Evolutionary conservation across 2,113 vertebrate genomes (phyloP).

Genomic region (Orthonyx spaldingii): DNA sequence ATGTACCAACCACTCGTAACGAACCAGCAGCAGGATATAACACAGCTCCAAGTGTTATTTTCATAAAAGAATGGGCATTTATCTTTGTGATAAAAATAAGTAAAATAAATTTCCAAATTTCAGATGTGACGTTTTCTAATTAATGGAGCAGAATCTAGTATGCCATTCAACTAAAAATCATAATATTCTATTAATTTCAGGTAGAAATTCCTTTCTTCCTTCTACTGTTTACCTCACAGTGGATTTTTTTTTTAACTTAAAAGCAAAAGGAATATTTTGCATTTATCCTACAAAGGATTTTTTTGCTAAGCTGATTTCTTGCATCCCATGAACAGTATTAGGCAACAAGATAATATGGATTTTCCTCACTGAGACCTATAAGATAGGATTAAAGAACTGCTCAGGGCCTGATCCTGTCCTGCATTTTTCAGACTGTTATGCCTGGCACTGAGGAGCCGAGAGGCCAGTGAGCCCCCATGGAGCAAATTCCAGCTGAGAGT

Average conservation of each 20-base stretch:
- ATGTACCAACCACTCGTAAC: accelerated
- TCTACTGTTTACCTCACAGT: not conserved
- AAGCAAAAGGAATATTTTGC: not conserved
- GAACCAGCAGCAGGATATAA: not conserved
- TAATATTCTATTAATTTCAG: not conserved
- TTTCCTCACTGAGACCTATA: not conserved
- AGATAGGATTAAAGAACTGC: conserved; percentile 21
- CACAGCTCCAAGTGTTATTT: not conserved
- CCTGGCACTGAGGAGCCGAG: not conserved
- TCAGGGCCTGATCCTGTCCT: conserved; percentile 2
- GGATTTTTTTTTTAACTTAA: not conserved
- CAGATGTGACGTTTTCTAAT: not conserved
- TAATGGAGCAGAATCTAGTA: not conserved
- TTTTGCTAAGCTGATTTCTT: conserved; percentile 46
- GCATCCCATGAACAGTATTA: conserved; percentile 23
- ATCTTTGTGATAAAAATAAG: not conserved
- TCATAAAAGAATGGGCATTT: not conserved
- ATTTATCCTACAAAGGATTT: not conserved
- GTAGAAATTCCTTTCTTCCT: not conserved
- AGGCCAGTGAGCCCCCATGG: accelerated
- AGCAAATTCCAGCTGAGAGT: not conserved
- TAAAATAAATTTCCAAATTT: not conserved
- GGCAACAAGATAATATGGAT: conserved; percentile 32
- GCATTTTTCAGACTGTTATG: not conserved
- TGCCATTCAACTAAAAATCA: not conserved